Evolutionary conservation across 2,797 vertebrate genomes (phyloP), one percentile per base, ranked within the genome.

Genomic region (Cyclopterus lumpus): DNA sequence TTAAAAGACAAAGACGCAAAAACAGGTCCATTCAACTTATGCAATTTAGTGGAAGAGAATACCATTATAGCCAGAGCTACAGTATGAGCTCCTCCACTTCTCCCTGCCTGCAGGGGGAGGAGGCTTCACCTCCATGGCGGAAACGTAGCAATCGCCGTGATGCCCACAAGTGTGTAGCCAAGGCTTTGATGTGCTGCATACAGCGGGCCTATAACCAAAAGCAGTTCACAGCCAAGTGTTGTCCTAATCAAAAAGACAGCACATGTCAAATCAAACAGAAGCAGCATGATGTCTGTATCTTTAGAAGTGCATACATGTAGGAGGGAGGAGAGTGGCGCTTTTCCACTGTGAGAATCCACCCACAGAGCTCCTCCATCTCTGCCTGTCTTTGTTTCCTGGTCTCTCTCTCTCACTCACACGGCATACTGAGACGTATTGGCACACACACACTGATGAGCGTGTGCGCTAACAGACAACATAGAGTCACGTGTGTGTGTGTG

Each of bases 181-280:
- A 81, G 69, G 72, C 88, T 92, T 93, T 93, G 89, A 94, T 89
- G 90, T 89, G 77, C 67, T 76, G 85, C 90, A 91, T 92, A 91
- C 84, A 89, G 80, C 84, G 76, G 70, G 73, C 67, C 76, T 86
- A 75, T 73, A 92, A 95, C 88, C 86, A 92, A 91, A 93, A 92
- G 93, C 77, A 79, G 89, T 84, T 86, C 30, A 18, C 74, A 87
- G 91, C 92, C 90, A 90, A 92, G 90, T 82, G 87, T 80, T 86
- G 92, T 93, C 90, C 87, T 93, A 90, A 93, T 93, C 91, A 91
- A 80, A 87, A 92, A 93, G 90, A 93, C 91, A 89, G 91, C 82
- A 73, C 86, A 92, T 91, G 90, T 88, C 60, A 90, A 93, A 93
- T 92, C 89, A 92, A 90, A 94, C 89, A 87, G 84, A 89, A 92